Conservation (phyloP, 2,113 vertebrate genomes). For the Oryctolagus cuniculus region mOryCun1.1 NC_091439.1:76056501-76057000, state of each 20-base stretch:
- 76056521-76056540: not conserved
- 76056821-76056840: conserved; percentile 34
- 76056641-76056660: not conserved
- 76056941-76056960: not conserved
- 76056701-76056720: not conserved
- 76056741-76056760: not conserved
- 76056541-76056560: not conserved
- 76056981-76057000: not conserved
- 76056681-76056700: conserved; percentile 1
- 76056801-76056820: conserved; percentile 27
- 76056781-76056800: conserved; percentile 14
- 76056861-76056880: not conserved
- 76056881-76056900: not conserved
- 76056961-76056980: conserved; percentile 9
- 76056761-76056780: not conserved
- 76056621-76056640: not conserved
- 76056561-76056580: not conserved
- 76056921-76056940: not conserved
- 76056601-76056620: not conserved
- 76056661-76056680: conserved; percentile 6
- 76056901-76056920: not conserved
- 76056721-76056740: not conserved
- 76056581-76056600: not conserved
- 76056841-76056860: conserved; percentile 12
- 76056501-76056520: not conserved